Base-by-base conservation (phyloP, 2,888 invertebrate species). In the Perizoma flavofasciatum region DNA sequence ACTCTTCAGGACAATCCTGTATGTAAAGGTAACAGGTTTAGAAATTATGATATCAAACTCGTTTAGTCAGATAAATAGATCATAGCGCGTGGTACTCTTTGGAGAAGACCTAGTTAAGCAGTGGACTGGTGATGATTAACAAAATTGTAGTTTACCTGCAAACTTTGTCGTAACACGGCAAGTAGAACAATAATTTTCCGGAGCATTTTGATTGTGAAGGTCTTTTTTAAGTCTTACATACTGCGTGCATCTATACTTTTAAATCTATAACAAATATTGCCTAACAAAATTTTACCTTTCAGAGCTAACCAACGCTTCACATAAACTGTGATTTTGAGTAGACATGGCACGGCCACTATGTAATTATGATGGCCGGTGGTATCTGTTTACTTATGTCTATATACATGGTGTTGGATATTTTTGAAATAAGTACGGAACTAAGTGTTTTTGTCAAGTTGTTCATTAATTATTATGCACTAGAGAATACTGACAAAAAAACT, bases 1-100 rank as follows among this genome's bases (percentile, higher is more conserved):
- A 67, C 74, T 91, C 87, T 79, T 81, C 78, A 6, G 78, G 78
- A 65, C 90, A 91, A 57, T 71, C 69, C 92, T 90, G 80, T 34
- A 76, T 80, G n/a, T 22, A 22, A 22, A 22, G 22, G n/a, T n/a
- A n/a, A n/a, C n/a, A 51, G 5, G 22, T 8, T 37, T 37, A 4
- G 5, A 37, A 37, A 35, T 35, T 5, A 35, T 35, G 5, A 35
- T 5, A 5, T 35, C 5, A 35, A 35, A 35, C n/a, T n/a, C n/a
- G n/a, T n/a, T n/a, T n/a, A n/a, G n/a, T n/a, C n/a, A n/a, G n/a
- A n/a, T n/a, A n/a, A n/a, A n/a, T n/a, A n/a, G n/a, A n/a, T n/a
- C n/a, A n/a, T n/a, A n/a, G n/a, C 22, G 22, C 22, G 22, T 22
- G 22, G 22, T 3, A 22, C 22, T 22, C 22, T 22, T 22, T 22